These are phyloP conservation scores for Ptiloglossa arizonensis DNA, from an alignment of 1,140 invertebrate species.

Conservation along the genomic window DNA sequence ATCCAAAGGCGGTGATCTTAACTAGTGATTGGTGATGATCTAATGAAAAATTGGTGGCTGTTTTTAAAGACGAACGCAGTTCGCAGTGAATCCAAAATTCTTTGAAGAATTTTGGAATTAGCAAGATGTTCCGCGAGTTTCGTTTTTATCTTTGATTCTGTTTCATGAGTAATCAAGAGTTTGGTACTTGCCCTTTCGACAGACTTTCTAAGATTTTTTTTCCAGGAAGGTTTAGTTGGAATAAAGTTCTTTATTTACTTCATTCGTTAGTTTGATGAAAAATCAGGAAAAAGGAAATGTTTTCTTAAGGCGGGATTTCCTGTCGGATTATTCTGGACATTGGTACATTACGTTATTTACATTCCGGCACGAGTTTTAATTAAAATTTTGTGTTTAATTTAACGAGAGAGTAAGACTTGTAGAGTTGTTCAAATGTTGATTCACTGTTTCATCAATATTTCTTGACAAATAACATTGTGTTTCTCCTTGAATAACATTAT, in stretches of 20 bases:
- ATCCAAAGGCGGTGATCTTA: background rate
- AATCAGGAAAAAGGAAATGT: too few species aligned
- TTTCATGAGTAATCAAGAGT: background rate
- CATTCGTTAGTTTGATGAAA: too few species aligned
- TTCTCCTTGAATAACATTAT: too few species aligned
- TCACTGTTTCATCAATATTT: too few species aligned
- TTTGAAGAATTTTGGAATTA: background rate
- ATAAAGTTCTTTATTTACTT: background rate
- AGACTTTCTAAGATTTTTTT: background rate
- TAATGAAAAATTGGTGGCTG: background rate
- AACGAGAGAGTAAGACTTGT: too few species aligned
- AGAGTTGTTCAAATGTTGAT: too few species aligned
- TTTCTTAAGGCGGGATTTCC: too few species aligned
- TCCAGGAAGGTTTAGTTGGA: background rate
- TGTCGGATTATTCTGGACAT: background rate
- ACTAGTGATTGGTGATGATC: background rate
- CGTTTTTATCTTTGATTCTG: background rate
- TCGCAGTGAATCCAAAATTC: background rate
- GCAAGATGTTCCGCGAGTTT: background rate
- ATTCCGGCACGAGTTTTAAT: too few species aligned
- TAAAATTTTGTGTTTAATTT: too few species aligned
- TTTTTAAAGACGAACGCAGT: too few species aligned
- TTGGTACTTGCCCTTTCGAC: slow-evolving; percentile 6
- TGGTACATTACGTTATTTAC: too few species aligned
- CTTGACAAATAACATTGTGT: too few species aligned